A percentile compares a stretch with the other conserved stretches of the same genome.
Conservation (phyloP, 2,888 invertebrate genomes). For the Tiphia femorata region DNA sequence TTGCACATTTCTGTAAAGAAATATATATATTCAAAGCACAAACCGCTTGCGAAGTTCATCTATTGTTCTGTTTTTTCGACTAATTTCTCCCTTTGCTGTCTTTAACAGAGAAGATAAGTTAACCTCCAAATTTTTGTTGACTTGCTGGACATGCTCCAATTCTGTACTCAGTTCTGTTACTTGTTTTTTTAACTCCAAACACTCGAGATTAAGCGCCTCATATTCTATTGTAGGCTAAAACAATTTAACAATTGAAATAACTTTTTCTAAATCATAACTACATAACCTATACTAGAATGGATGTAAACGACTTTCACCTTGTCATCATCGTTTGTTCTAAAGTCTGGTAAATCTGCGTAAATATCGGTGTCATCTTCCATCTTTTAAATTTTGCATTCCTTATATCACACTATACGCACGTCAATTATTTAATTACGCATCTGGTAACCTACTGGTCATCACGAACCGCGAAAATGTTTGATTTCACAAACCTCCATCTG, state of each 20-base stretch:
- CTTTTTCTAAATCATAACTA: too few species aligned
- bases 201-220: constrained; percentile 40
- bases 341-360: constrained; percentile 65
- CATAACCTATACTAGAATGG: not conserved
- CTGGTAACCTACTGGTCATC: too few species aligned
- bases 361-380: constrained; percentile 63
- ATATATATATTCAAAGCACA: constrained; percentile 20
- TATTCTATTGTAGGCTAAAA: constrained; percentile 28
- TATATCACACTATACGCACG: too few species aligned
- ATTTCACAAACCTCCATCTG: too few species aligned
- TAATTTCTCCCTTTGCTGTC: constrained; percentile 70
- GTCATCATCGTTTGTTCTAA: constrained; percentile 31
- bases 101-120: constrained; percentile 70
- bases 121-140: constrained; percentile 61
- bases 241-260: not conserved
- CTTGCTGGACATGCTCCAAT: constrained; percentile 45
- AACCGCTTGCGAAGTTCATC: constrained; percentile 66
- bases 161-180: constrained; percentile 49
- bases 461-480: too few species aligned
- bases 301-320: constrained; percentile 23
- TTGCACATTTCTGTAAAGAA: not conserved
- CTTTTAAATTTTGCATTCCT: too few species aligned
- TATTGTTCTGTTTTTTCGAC: constrained; percentile 69
- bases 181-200: constrained; percentile 49
- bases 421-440: too few species aligned